These are phyloP conservation scores for Clavelina lepadiformis DNA, from an alignment of 23 tunicate species.

Conservation along the genomic window DNA sequence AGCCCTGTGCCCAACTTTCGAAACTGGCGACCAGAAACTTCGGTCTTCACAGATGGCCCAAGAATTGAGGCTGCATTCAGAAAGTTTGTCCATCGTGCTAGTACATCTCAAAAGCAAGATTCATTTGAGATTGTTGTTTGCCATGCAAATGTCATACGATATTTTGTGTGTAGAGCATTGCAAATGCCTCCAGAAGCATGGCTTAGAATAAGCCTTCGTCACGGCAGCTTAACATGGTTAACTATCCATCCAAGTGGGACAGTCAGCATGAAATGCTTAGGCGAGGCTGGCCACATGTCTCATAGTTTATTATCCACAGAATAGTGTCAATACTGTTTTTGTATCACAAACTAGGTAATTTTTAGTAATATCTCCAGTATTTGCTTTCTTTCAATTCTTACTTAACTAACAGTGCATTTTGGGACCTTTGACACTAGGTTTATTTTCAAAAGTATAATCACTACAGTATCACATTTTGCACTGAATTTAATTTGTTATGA, in stretches of 20 bases:
- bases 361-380: too few species aligned
- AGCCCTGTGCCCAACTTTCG: conserved; percentile 61
- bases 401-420: too few species aligned
- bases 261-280: conserved; percentile 54
- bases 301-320: conserved; percentile 19
- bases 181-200: conserved; percentile 88
- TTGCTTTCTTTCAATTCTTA: too few species aligned
- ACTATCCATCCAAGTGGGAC: conserved; percentile 57
- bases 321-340: conserved; percentile 1
- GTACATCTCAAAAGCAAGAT: conserved; percentile 40
- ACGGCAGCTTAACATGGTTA: conserved; percentile 79
- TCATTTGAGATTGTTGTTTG: conserved; percentile 67
- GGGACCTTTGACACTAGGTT: too few species aligned
- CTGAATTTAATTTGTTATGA: too few species aligned
- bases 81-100: conserved; percentile 74
- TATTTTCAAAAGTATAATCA: too few species aligned
- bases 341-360: too few species aligned
- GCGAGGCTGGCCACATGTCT: conserved; percentile 66
- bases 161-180: conserved; percentile 68
- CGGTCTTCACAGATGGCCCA: conserved; percentile 48
- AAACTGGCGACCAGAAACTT: conserved; percentile 39
- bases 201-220: conserved; percentile 64
- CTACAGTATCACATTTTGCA: too few species aligned
- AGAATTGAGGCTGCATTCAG: conserved; percentile 86
- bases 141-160: conserved; percentile 97